These are phyloP conservation scores for Syrista parreyssii DNA, from an alignment of 2,888 invertebrate genomes.

Conservation along the genomic window DNA sequence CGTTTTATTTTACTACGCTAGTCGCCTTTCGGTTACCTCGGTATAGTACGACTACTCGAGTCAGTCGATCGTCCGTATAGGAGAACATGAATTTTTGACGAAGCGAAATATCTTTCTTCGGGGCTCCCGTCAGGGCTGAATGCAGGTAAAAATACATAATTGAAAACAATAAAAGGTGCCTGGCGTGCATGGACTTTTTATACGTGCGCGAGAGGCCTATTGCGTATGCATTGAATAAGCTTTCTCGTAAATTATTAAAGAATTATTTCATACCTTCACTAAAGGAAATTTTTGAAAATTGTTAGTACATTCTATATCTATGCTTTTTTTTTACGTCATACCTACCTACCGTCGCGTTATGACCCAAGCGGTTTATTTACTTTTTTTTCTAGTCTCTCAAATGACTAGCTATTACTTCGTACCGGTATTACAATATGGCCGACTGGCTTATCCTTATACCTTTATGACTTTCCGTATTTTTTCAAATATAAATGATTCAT, in stretches of 20 bases:
- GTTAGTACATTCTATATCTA: no score
- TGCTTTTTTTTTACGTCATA: no score
- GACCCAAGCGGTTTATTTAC: no score
- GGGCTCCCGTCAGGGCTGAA: not conserved
- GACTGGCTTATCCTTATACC: no score
- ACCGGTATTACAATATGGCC: no score
- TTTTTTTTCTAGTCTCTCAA: no score
- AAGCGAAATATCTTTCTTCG: not conserved
- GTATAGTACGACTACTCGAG: not conserved
- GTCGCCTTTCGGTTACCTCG: not conserved
- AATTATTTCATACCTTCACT: not conserved
- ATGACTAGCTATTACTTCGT: no score
- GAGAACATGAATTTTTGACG: not conserved
- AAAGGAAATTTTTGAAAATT: no score
- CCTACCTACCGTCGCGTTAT: no score
- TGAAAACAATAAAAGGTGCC: not conserved
- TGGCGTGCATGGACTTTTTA: not conserved
- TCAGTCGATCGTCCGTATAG: not conserved
- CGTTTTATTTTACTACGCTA: not conserved
- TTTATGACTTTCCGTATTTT: no score
- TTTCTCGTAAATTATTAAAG: not conserved
- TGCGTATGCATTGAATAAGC: not conserved
- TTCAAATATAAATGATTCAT: no score
- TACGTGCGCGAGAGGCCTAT: not conserved
- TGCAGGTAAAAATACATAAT: not conserved